Evolutionary conservation across 2,113 vertebrate species (phyloP).

Genomic region (Kryptolebias marmoratus): DNA sequence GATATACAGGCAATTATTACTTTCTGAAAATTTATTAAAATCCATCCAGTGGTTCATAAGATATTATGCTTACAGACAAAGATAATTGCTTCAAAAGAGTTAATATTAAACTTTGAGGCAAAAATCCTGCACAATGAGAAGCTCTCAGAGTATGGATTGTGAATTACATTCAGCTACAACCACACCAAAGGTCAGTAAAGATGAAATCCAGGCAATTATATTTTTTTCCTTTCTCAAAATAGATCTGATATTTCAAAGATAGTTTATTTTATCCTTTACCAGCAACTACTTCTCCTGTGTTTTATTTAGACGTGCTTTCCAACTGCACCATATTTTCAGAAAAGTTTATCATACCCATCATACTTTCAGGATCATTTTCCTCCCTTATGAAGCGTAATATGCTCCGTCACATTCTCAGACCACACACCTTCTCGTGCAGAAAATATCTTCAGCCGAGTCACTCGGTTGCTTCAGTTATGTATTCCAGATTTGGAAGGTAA

Average conservation of each 20-base stretch:
- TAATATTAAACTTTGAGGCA: too few relatives aligned
- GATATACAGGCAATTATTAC: too few relatives aligned
- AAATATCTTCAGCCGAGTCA: constrained; percentile 30
- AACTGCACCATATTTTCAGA: constrained; percentile 66
- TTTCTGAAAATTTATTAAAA: too few relatives aligned
- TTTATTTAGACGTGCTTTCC: constrained; percentile 73
- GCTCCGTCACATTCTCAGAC: constrained; percentile 57
- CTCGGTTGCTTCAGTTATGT: constrained; percentile 22
- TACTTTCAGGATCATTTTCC: constrained; percentile 66
- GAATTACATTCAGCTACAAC: too few relatives aligned
- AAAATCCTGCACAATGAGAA: too few relatives aligned
- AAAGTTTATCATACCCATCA: constrained; percentile 74
- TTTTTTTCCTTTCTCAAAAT: too few relatives aligned
- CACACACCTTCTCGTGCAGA: constrained; percentile 50
- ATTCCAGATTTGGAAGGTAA: constrained; percentile 45
- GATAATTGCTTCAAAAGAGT: too few relatives aligned
- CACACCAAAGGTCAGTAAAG: too few relatives aligned
- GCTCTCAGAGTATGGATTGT: too few relatives aligned
- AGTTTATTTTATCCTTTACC: constrained; percentile 76
- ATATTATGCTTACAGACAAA: too few relatives aligned
- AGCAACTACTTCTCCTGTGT: constrained; percentile 70
- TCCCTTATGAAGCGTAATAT: constrained; percentile 67
- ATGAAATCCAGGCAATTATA: too few relatives aligned
- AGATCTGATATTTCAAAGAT: not conserved
- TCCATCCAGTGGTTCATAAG: too few relatives aligned